Base-by-base conservation (phyloP, 2,113 vertebrate species). In the Trinectes maculatus region DNA sequence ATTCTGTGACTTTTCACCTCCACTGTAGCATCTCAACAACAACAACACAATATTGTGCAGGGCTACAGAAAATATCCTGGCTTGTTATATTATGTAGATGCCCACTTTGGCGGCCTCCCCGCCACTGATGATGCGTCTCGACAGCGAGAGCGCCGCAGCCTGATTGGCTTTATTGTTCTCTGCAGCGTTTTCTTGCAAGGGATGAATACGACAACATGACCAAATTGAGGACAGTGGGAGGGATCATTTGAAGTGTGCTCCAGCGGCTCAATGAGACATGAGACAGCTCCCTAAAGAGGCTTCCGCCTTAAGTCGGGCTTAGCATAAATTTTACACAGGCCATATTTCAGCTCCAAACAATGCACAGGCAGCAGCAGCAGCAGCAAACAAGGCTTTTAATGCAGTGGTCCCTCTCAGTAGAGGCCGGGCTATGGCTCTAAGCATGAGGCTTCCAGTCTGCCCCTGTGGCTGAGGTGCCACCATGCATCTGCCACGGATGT, bases 261-360 rank as follows among this genome's bases (percentile, higher is more conserved):
- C 31, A 26, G 48, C 4, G 26, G 64, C 40, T 82, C 67, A 84
- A 52, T 78, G 67, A 82, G 79, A 77, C 80, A 69, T 48, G 58
- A 71, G 51, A 76, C 63, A 49, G 70, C 70, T 70, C 75, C 57
- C 37, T 65, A 42, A 69, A 71, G 68, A 74, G 74, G 33, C 59
- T 19, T 31, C 64, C 5, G 71, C 70, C 76, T 74, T 63, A 77
- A 85, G 56, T 74, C 29, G 66, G 82, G 79, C 66, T 77, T 49
- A 71, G 77, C 75, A 84, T 75, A 74, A 47, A 80, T 83, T 79
- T 67, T 65, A 58, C 69, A 71, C 53, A 25, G 31, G 43, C 44
- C 48, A 80, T 83, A 73, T 74, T 71, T 84, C 73, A 65, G 59
- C 66, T 26, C 47, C 62, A 71, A 75, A 82, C 81, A 79, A 69